Percentiles rank a stretch among this genome's conserved stretches.
These are phyloP conservation scores for Drosophila robusta DNA, from an alignment of 2,888 invertebrate species.

Conservation along the genomic window DNA sequence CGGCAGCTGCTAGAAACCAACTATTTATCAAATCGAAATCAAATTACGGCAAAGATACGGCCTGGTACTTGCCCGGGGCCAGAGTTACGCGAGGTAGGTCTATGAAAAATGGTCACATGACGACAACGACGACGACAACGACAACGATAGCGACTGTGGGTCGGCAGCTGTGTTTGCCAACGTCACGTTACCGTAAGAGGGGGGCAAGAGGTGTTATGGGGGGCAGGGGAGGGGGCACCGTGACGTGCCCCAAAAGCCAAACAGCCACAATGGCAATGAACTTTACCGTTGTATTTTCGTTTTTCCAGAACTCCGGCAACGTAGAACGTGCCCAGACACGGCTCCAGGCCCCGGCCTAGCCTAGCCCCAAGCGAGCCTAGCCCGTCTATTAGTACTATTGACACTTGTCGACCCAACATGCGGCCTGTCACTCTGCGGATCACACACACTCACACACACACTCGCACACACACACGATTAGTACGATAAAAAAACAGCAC, in stretches of 20 bases:
- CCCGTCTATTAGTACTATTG: constrained; percentile 82
- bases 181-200: constrained; percentile 29
- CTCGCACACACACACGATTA: constrained; percentile 36
- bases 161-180: constrained; percentile 76
- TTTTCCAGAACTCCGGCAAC: constrained; percentile 42
- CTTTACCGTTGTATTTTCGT: constrained; percentile 72
- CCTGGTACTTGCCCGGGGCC: constrained; percentile 12
- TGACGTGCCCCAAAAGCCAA: constrained; percentile 60
- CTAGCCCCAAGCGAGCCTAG: constrained; percentile 24
- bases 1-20: constrained; percentile 48
- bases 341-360: constrained; percentile 1
- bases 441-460: constrained; percentile 50
- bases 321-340: constrained; percentile 56
- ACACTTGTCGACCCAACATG: constrained; percentile 80
- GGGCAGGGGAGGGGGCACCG: constrained; percentile 18
- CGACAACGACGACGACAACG: constrained; percentile 12
- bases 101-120: constrained; percentile 75
- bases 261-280: constrained; percentile 79
- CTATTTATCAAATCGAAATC: constrained; percentile 61
- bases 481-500: constrained; percentile 46
- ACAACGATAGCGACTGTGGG: constrained; percentile 41
- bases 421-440: constrained; percentile 72
- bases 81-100: constrained; percentile 32
- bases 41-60: constrained; percentile 42
- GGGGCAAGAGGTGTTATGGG: neutral